phyloP scores from a whole-genome alignment of 2,888 invertebrate species.

The Tiliacea citrago region DNA sequence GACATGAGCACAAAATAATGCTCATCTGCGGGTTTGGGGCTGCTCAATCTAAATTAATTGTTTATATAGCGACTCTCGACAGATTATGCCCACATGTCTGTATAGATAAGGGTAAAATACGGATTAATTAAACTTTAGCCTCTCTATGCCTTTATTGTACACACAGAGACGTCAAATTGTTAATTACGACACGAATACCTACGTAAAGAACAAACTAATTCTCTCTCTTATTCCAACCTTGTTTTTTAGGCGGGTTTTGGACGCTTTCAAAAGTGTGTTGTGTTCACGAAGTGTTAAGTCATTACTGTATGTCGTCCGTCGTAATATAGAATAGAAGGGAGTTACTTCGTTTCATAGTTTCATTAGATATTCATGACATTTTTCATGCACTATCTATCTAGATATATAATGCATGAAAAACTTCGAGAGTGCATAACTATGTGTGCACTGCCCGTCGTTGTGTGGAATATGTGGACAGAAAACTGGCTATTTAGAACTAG shows the following conservation, averaged over 20 bases:
- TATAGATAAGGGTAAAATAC: slow-evolving; percentile 65
- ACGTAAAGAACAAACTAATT: slow-evolving; percentile 45
- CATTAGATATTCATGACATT: background rate
- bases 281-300: slow-evolving; percentile 12
- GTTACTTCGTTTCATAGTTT: background rate
- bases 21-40: slow-evolving; percentile 46
- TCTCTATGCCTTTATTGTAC: slow-evolving; percentile 43
- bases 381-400: too few species aligned
- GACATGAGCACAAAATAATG: slow-evolving; percentile 41
- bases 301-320: background rate
- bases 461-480: background rate
- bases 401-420: too few species aligned
- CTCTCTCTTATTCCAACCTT: slow-evolving; percentile 18
- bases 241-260: slow-evolving; percentile 26
- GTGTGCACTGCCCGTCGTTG: background rate
- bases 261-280: slow-evolving; percentile 1
- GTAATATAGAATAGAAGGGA: background rate
- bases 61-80: slow-evolving; percentile 60
- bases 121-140: slow-evolving; percentile 67
- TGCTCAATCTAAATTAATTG: slow-evolving; percentile 62
- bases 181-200: slow-evolving; percentile 52
- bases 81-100: slow-evolving; percentile 63
- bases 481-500: background rate
- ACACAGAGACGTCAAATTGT: slow-evolving; percentile 54
- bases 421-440: too few species aligned